Evolutionary conservation across 2,113 vertebrate species (phyloP).

Genomic region (Grallaria varia): DNA sequence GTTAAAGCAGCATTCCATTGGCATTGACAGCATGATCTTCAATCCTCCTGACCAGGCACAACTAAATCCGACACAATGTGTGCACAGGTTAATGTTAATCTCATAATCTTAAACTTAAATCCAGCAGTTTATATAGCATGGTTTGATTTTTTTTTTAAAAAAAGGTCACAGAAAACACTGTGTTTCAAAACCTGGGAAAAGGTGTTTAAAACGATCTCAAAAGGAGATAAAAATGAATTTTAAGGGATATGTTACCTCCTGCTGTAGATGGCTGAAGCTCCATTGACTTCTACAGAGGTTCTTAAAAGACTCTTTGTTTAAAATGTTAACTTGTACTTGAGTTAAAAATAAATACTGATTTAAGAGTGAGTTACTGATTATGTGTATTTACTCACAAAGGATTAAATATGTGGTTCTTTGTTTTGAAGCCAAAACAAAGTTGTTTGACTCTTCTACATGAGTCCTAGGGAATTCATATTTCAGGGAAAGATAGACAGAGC

Average conservation of each 20-base stretch:
- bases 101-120: not conserved
- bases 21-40: not conserved
- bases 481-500: not conserved
- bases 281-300: not conserved
- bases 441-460: not conserved
- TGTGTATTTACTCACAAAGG: not conserved
- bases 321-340: not conserved
- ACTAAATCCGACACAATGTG: not conserved
- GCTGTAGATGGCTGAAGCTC: not conserved
- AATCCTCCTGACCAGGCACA: not conserved
- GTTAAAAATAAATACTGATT: not conserved
- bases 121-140: not conserved
- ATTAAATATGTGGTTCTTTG: not conserved
- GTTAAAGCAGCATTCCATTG: not conserved
- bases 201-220: not conserved
- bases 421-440: not conserved
- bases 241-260: not conserved
- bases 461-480: not conserved
- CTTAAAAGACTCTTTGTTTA: not conserved
- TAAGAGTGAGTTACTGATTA: not conserved
- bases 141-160: not conserved
- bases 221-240: not conserved
- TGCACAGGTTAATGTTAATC: not conserved
- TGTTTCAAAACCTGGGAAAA: not conserved
- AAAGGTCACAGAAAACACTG: not conserved